Conservation (phyloP, 2,113 vertebrate genomes). For the Potamarius usumacintae region DNA sequence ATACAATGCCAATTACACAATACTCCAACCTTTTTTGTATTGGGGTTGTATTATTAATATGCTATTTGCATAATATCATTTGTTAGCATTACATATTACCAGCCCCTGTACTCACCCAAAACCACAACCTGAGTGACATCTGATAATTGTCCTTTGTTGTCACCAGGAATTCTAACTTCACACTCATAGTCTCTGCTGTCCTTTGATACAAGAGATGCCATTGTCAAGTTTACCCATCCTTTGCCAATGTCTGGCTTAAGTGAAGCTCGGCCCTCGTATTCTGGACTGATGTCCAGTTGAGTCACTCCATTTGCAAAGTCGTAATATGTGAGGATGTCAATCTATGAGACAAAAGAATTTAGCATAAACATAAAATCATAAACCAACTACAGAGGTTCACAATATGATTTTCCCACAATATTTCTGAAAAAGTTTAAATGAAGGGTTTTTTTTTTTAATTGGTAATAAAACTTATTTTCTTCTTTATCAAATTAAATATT, state of each 20-base stretch:
- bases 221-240: slow-evolving; percentile 54
- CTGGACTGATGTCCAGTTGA: fast-evolving
- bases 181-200: slow-evolving; percentile 63
- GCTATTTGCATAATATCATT: background rate
- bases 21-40: background rate
- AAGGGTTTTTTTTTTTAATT: too few species aligned
- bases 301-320: fast-evolving
- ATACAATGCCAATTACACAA: too few species aligned
- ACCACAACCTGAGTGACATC: slow-evolving; percentile 56
- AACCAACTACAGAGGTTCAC: too few species aligned
- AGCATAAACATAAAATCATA: background rate
- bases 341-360: slow-evolving; percentile 48
- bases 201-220: slow-evolving; percentile 30
- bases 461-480: too few species aligned
- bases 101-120: slow-evolving; percentile 67
- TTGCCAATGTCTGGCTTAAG: fast-evolving
- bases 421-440: too few species aligned
- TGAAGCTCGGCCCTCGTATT: slow-evolving; percentile 23
- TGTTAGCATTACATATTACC: background rate
- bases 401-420: too few species aligned
- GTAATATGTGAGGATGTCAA: background rate
- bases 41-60: background rate
- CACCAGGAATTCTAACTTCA: slow-evolving; percentile 14
- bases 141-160: slow-evolving; percentile 12
- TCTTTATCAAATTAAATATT: too few species aligned